Evolutionary conservation across 2,797 vertebrate genomes (phyloP), one percentile per base, ranked within the genome.

Genomic region (Peromyscus attwateri): DNA sequence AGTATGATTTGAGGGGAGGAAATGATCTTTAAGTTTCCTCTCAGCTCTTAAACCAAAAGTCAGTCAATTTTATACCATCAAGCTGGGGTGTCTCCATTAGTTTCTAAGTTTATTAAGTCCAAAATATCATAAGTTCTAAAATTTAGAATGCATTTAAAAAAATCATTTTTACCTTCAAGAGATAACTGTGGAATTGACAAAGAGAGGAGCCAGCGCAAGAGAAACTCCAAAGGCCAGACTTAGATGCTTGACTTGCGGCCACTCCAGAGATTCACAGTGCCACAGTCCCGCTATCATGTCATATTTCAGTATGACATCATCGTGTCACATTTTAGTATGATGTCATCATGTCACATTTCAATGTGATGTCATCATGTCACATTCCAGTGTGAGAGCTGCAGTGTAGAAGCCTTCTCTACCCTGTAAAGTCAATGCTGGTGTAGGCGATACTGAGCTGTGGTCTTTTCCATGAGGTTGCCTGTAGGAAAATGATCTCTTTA

Each of bases 121-220:
- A 85, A 94, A 91, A 73, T 85, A 88, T 71, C 85, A 94, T 85
- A 92, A 37, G 57, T 49, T 80, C 49, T 80, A 52, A 80, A 80
- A 55, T 55, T 34, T 80, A 11, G 31, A 87, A 76, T 92, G 77
- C 55, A 79, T 79, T 83, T 96, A 14, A 52, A 40, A 76, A 91
- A 82, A 8, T 34, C 57, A 27, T 2, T 49, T 95, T 91, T 25
- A 70, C 27, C 37, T 71, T 96, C 29, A 66, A 40, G 14, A 23
- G 19, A 89, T 60, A 85, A 85, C 6, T 71, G 34, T 52, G 46
- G 73, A 80, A 27, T 43, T 43, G 40, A 31, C n/a, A 81, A 9
- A 23, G 23, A 85, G 1, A 31, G 2, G 8, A 14, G 52, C 52
- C 57, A 17, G 3, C 71, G 64, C 43, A 89, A 91, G 13, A 84